These are phyloP conservation scores for Crocidura indochinensis DNA, from an alignment of 2,797 vertebrate genomes.

Conservation along the genomic window DNA sequence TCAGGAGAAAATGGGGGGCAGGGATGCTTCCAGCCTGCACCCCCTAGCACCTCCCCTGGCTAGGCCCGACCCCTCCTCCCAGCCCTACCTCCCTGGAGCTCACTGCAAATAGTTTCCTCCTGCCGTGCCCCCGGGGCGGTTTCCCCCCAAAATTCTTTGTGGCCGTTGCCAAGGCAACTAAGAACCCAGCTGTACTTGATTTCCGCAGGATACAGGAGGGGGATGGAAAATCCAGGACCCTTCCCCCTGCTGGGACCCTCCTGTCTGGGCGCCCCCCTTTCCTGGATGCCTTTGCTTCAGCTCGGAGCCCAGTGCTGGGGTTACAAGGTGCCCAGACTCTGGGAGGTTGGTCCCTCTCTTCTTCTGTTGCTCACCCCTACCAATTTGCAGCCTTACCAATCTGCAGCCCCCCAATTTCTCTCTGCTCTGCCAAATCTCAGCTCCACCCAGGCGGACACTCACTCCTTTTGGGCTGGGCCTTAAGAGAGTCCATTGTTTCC, in stretches of 20 bases:
- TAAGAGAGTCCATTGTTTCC: no score
- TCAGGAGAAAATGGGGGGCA: not conserved
- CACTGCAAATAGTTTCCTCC: slow-evolving; percentile 60
- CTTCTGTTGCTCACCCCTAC: not conserved
- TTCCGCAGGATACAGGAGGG: slow-evolving; percentile 50
- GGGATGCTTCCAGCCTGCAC: not conserved
- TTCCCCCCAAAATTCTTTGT: slow-evolving; percentile 22
- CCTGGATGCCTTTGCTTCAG: not conserved
- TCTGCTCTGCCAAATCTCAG: no score
- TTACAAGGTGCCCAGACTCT: not conserved
- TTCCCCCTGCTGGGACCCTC: not conserved
- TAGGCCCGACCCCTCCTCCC: not conserved
- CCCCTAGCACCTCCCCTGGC: not conserved
- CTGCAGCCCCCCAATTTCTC: no score
- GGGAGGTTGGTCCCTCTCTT: not conserved
- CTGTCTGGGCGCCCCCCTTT: no score
- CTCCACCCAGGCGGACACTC: no score
- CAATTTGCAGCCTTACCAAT: not conserved
- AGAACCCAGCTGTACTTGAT: slow-evolving; percentile 57
- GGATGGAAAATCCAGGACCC: not conserved
- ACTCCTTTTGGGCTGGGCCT: no score
- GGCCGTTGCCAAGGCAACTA: slow-evolving; percentile 73
- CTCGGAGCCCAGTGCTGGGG: not conserved
- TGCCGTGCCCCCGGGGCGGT: slow-evolving; percentile 29
- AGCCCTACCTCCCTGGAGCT: not conserved